Evolutionary conservation across 2,888 invertebrate species (phyloP).

Genomic region (Halictus ligatus): DNA sequence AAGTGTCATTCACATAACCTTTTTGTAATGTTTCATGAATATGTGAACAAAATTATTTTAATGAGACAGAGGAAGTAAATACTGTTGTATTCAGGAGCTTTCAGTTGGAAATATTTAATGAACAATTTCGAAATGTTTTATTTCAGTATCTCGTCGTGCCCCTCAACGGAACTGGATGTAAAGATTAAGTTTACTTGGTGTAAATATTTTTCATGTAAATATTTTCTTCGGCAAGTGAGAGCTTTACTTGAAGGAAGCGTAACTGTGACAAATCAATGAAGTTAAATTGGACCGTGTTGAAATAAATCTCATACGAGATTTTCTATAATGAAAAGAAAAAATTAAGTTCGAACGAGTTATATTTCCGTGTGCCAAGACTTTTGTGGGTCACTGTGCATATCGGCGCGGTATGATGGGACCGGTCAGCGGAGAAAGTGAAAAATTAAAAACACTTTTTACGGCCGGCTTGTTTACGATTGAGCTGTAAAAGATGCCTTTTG

Average conservation of each 20-base stretch:
- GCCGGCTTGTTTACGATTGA: slow-evolving; percentile 14
- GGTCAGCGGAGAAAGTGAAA: slow-evolving; percentile 31
- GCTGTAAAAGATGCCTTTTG: slow-evolving; percentile 24
- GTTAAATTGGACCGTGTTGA: not conserved
- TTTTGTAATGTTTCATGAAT: not conserved
- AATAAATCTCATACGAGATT: too few relatives aligned
- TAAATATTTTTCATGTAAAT: too few relatives aligned
- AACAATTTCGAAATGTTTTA: too few relatives aligned
- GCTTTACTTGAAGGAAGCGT: too few relatives aligned
- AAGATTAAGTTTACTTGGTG: too few relatives aligned
- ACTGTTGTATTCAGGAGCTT: not conserved
- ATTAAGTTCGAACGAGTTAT: not conserved
- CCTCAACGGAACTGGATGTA: too few relatives aligned
- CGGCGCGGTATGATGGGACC: not conserved
- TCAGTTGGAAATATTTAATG: not conserved
- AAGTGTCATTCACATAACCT: too few relatives aligned
- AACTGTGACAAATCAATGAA: not conserved
- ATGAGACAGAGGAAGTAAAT: not conserved
- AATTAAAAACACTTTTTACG: slow-evolving; percentile 24
- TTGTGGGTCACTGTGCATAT: not conserved
- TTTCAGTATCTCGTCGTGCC: too few relatives aligned
- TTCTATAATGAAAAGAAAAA: too few relatives aligned
- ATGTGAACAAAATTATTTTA: too few relatives aligned
- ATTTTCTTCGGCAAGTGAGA: too few relatives aligned
- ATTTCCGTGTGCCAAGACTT: not conserved